A percentile compares a stretch with the other conserved stretches of the same genome.
phyloP scores from a whole-genome alignment of 2,797 vertebrate genomes.

The Myiotriccus ornatus region DNA sequence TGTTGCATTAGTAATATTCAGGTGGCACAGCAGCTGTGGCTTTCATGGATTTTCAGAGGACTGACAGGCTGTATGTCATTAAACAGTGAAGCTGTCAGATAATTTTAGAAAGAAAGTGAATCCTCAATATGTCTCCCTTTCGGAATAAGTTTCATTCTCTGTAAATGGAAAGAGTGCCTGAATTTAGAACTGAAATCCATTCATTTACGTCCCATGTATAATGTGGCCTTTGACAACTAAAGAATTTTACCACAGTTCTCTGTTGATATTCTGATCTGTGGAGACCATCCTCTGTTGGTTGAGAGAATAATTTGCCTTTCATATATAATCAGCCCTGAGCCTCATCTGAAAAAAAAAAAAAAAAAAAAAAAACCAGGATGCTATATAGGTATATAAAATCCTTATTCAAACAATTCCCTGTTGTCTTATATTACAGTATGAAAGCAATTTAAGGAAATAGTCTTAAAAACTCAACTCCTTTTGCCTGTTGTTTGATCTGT shows the following conservation, averaged over 20 bases:
- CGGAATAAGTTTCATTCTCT: constrained; percentile 62
- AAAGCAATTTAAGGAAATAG: background rate
- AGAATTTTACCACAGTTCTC: constrained; percentile 22
- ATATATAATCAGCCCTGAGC: constrained; percentile 26
- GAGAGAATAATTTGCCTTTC: constrained; percentile 61
- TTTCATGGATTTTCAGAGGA: background rate
- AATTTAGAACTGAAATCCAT: constrained; percentile 65
- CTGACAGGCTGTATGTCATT: background rate
- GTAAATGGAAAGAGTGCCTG: constrained; percentile 51
- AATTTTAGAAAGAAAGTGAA: constrained; percentile 34
- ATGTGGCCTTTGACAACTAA: constrained; percentile 28
- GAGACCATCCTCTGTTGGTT: constrained; percentile 34
- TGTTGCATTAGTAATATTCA: background rate
- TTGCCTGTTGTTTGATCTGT: constrained; percentile 26
- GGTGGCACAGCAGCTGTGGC: background rate
- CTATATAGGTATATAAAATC: background rate
- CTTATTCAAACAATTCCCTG: background rate
- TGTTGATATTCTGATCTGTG: constrained; percentile 21
- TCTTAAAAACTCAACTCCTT: constrained; percentile 2
- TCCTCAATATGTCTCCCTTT: background rate
- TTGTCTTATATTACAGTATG: background rate
- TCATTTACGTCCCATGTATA: constrained; percentile 38
- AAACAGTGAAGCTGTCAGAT: constrained; percentile 9
- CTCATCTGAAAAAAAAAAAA: constrained; percentile 22
- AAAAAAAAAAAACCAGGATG: background rate